These are phyloP conservation scores for Pyrocoelia pectoralis DNA, from an alignment of 2,888 invertebrate species.

Conservation along the genomic window DNA sequence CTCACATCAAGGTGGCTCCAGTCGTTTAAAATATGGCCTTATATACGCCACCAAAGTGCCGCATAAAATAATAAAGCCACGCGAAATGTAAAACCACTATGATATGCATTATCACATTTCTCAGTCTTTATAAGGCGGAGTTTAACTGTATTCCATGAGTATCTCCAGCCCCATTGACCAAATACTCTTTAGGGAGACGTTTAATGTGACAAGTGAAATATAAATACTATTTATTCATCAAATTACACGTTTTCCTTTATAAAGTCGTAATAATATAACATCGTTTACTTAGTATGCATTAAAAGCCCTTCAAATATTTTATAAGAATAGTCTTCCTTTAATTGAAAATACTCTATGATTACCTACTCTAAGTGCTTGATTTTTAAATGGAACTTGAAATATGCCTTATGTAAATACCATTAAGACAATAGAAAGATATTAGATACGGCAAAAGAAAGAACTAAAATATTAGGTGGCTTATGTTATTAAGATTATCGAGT, in stretches of 20 bases:
- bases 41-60: constrained; percentile 49
- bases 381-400: constrained; percentile 6
- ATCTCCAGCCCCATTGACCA: constrained; percentile 22
- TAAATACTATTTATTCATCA: background rate
- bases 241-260: constrained; percentile 5
- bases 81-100: constrained; percentile 41
- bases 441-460: background rate
- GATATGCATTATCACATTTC: constrained; percentile 37
- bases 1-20: constrained; percentile 50
- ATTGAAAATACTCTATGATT: background rate
- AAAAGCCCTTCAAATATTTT: background rate
- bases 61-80: constrained; percentile 52
- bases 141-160: constrained; percentile 21
- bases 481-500: no score
- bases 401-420: constrained; percentile 40
- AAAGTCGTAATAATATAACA: background rate
- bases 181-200: constrained; percentile 15
- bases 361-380: background rate
- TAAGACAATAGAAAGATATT: constrained; percentile 22
- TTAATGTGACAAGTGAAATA: constrained; percentile 9
- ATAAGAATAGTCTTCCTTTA: background rate
- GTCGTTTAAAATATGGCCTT: constrained; percentile 52
- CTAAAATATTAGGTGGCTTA: background rate
- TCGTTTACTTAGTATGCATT: constrained; percentile 6
- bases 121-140: constrained; percentile 28